Evolutionary conservation across 2,888 invertebrate species (phyloP), one percentile per base, ranked within the genome.

Genomic region (Labia minor): DNA sequence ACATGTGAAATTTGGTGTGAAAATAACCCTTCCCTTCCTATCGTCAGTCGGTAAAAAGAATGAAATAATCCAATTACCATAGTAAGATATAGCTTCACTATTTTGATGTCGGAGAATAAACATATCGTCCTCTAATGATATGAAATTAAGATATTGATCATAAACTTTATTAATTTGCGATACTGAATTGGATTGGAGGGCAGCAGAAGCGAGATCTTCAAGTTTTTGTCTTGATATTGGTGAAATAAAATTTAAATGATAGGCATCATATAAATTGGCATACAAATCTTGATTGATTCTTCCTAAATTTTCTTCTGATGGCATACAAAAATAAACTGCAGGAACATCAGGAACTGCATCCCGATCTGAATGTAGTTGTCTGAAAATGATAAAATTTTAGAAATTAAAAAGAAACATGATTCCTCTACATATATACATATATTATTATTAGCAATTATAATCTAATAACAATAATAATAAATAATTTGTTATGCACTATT

Each of bases 121-220:
- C 77, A 99, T 85, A 76, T 99, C 97, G 79, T 99, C 96, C 81
- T 99, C 99, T 71, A 99, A 80, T 63, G 94, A 91, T 73, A 99
- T 96, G 74, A 99, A 99, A 80, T 98, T 98, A 66, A 98, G 83
- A 82, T 98, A 99, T 79, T 99, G 99, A 78, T 99, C 99, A 80
- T 88, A 97, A 14, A 99, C 85, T 81, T 96, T 96, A 71, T 94
- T 92, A 68, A 98, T 91, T 75, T 89, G 90, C 61, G 90, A 85
- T n/a, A 94, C 92, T 72, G 91, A 89, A 73, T 92, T 92, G 0
- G 93, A 87, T 73, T 93, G 90, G 63, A 99, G 84, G 0, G 97
- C 93, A 1, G 95, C 89, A 0, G 91, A 86, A 1, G 99, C 99
- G 66, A 99, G 81, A 76, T 96, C 95, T 81, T 99, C 99, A 70